Evolutionary conservation across 1,140 invertebrate genomes (phyloP), one percentile per base, ranked within the genome.

Genomic region (Paramacrobiotus metropolitanus): DNA sequence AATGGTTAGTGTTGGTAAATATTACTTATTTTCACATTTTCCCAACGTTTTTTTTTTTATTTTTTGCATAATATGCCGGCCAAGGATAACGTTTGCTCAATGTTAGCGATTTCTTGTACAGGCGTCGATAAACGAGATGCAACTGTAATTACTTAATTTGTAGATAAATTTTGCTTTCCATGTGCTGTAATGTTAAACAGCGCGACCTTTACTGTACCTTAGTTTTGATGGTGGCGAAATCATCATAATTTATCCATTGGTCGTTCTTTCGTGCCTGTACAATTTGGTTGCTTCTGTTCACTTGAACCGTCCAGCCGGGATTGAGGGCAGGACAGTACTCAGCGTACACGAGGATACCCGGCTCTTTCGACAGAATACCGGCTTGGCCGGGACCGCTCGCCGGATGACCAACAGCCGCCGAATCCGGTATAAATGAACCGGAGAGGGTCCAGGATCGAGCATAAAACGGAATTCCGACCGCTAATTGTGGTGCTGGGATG

Each of bases 311-410:
- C 78, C 83, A 85, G 30, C 75, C 74, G 3, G 78, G 77, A 21
- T 74, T 70, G 59, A 80, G 67, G 64, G 81, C 77, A 62, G 85
- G 79, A 65, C 83, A 85, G 20, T 84, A 79, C 77, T 90, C 88
- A 71, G 89, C 88, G 68, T 87, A 92, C 21, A 86, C 84, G 70
- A 92, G 72, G 82, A 90, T 89, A 65, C 90, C 90, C 0, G 84
- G 82, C 72, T 93, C 87, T 59, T 81, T 80, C 0, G 89, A 91
- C 63, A 82, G 83, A 65, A 87, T 81, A 1, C 89, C 89, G 1
- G 84, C 74, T 29, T 77, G 74, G 1, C 88, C 89, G 1, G 84
- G 81, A 2, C 44, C 84, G 80, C 2, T 75, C 75, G 31, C 77
- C 76, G 15, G 78, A 66, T 72, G 71, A 62, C 72, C 28, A 29